Evolutionary conservation across 2,888 invertebrate genomes (phyloP), one percentile per base, ranked within the genome.

Genomic region (Eupithecia centaureata): DNA sequence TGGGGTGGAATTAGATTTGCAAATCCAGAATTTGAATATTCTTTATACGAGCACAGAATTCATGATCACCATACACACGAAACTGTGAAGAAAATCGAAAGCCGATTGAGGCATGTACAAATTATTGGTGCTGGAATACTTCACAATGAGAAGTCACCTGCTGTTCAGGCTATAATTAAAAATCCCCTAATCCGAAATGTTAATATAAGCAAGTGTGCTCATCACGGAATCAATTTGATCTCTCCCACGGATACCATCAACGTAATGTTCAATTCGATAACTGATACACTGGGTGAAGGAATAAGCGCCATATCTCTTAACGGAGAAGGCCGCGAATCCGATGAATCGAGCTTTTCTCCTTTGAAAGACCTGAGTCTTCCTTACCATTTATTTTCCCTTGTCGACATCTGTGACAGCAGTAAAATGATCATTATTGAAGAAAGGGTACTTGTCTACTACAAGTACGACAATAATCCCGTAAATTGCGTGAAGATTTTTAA

Each of bases 1-100:
- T 99, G 99, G 99, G 99, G 99, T 52, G 99, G 99, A 38, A 96
- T 99, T 72, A 94, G 99, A 70, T 98, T 99, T 84, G 96, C 98
- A 0, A 96, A 97, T 83, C 95, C 97, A 3, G 96, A 97, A 84
- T 98, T 98, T 84, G 98, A 99, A 85, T 97, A 97, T 85, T 95
- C 96, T 73, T 89, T 96, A 2, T 97, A 97, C 82, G 96, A 97
- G 76, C 95, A 97, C 78, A 94, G 97, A 64, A 95, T 97, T 66
- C 97, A 97, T 79, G 97, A 97, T 79, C 95, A 96, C 8, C 95
- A 96, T 59, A 97, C 97, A 0, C 97, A 97, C 77, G 95, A 95
- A 72, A 95, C 95, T 0, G 87, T 95, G 61, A 94, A 94, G 59
- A 94, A 94, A 72, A 94, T 95, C 28, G 96, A 97, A 79, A 98